Evolutionary conservation across 1,140 invertebrate species (phyloP).

Genomic region (Tetragonula clypearis): DNA sequence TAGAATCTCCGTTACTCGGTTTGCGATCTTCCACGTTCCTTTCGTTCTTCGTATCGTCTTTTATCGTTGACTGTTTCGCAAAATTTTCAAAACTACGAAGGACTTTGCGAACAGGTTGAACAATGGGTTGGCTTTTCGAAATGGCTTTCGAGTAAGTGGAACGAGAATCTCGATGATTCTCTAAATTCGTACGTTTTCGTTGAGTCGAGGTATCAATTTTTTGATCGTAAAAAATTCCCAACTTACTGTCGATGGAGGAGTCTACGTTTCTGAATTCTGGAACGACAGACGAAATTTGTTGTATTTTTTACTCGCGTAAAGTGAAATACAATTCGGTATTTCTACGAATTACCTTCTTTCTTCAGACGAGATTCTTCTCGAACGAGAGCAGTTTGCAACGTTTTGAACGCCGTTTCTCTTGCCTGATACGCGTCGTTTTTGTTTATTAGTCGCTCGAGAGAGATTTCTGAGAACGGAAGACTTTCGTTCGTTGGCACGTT

Average conservation of each 20-base stretch:
- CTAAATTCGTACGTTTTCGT: no score
- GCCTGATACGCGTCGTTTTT: not conserved
- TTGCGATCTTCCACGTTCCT: not conserved
- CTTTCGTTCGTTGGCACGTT: not conserved
- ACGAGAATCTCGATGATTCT: not conserved
- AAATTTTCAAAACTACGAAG: not conserved
- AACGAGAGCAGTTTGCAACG: not conserved
- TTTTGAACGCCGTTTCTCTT: not conserved
- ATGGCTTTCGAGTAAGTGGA: not conserved
- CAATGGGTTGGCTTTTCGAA: not conserved
- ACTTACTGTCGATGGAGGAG: not conserved
- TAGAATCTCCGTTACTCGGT: not conserved
- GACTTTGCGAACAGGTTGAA: not conserved
- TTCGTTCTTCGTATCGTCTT: not conserved
- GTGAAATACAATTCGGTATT: not conserved
- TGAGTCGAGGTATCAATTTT: not conserved
- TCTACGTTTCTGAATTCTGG: not conserved
- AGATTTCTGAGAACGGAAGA: not conserved
- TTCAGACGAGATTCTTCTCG: not conserved
- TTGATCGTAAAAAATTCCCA: not conserved
- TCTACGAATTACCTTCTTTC: not conserved
- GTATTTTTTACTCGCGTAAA: not conserved
- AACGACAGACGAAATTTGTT: not conserved
- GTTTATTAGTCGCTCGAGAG: not conserved
- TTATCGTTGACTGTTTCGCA: not conserved